phyloP scores from a whole-genome alignment of 37 sponge, comb jelly and placozoan species.

The Cliona cf. orientalis region DNA sequence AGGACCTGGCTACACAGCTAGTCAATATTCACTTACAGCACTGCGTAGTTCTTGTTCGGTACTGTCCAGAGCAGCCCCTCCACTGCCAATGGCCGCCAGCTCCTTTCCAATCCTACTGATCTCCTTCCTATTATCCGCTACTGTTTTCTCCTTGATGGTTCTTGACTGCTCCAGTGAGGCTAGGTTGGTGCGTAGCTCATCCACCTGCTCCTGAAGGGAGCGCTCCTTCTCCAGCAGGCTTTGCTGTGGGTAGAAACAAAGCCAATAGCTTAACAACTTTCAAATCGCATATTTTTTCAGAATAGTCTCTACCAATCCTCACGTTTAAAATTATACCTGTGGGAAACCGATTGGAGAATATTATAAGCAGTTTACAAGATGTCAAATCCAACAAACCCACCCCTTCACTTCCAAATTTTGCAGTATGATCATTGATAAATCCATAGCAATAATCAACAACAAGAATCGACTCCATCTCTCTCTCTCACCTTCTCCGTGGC shows the following conservation, averaged over 20 bases:
- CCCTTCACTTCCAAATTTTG: too few species aligned
- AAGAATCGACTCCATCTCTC: not conserved
- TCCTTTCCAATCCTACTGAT: conserved; percentile 18
- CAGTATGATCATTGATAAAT: too few species aligned
- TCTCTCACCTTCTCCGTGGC: conserved; percentile 30
- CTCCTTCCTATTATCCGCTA: conserved; percentile 44
- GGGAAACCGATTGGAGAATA: too few species aligned
- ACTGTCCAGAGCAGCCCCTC: conserved; percentile 44
- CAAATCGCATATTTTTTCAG: too few species aligned
- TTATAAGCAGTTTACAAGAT: too few species aligned
- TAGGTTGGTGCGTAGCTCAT: conserved; percentile 59
- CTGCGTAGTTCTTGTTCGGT: conserved; percentile 53
- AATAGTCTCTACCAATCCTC: too few species aligned
- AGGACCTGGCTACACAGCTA: too few species aligned
- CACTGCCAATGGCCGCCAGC: conserved; percentile 39
- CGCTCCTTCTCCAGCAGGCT: conserved; percentile 32
- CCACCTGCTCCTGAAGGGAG: conserved; percentile 21
- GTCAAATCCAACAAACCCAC: too few species aligned
- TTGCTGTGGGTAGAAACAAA: conserved; percentile 30
- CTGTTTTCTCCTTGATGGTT: conserved; percentile 45
- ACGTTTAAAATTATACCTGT: too few species aligned
- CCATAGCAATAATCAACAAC: too few species aligned
- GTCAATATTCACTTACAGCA: conserved; percentile 49
- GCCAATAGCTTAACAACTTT: too few species aligned
- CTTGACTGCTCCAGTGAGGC: conserved; percentile 52